Base-by-base conservation (phyloP, 2,888 invertebrate species). In the Plagodis pulveraria region DNA sequence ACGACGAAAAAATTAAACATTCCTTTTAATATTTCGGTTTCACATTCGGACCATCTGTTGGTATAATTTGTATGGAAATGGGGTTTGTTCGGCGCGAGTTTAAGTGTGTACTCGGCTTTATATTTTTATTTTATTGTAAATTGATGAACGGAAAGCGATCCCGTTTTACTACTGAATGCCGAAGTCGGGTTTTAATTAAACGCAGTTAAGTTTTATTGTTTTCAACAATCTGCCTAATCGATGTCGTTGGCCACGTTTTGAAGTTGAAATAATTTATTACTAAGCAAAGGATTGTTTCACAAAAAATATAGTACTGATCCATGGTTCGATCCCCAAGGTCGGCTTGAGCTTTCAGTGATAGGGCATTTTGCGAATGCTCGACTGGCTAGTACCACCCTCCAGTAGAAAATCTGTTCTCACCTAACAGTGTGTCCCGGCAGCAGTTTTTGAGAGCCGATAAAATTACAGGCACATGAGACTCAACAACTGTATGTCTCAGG, bases 51-150 rank as follows among this genome's bases (percentile, higher is more conserved):
- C 58, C 64, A 63, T 57, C 63, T 62, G 62, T 36, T 45, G 64
- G 40, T 55, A 63, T 65, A 66, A 66, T 69, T 62, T 69, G 66
- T 69, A 69, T 69, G 68, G 58, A 65, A 69, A 69, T 68, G 35
- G 43, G 46, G 32, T 41, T 34, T 5, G 53, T 12, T 33, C 55
- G 32, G 51, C 43, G 42, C 50, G 56, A 38, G 57, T 47, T 57
- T 47, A 50, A 48, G 62, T 64, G 64, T 66, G 64, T 63, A 45
- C 62, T 47, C 54, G 45, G 55, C 55, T 45, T 64, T 52, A 64
- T 57, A 56, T 62, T 56, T 63, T 63, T 65, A 58, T 66, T 65
- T 69, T 60, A 69, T 57, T 69, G 65, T 63, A 57, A 57, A 66
- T 65, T 66, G 66, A 69, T 66, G 49, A 61, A 56, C 56, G 65